Base-by-base conservation (phyloP, 2,797 vertebrate species). In the Notoglanidium macrostoma region DNA sequence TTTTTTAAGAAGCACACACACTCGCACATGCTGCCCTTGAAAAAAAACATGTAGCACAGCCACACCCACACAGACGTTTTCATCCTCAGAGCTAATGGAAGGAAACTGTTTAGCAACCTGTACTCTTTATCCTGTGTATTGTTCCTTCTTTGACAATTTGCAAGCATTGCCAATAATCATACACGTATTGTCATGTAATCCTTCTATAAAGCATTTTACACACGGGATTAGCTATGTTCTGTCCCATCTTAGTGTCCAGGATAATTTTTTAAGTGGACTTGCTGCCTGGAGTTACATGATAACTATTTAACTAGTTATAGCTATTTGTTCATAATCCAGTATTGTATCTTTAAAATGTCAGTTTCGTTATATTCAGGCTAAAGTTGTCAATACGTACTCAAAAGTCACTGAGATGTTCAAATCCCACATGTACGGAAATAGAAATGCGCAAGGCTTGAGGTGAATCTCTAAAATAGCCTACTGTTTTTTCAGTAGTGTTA, bases 401-500 rank as follows among this genome's bases (percentile, higher is more conserved):
- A 1, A 29, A 2, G 23, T 57, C 2, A 44, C 14, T 26, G 21
- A 74, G 63, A 35, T 65, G 51, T 67, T 59, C 15, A 68, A n/a
- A 35, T 73, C 29, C 68, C 44, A 67, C 17, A 70, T 46, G 32
- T 68, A n/a, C 77, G 21, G 72, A 87, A 86, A 84, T 46, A 35
- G 26, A 21, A 17, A n/a, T 8, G 46, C 29, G 26, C 46, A 77
- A 35, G 55, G n/a, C 40, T 46, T 80, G 14, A 26, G n/a, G 46
- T 51, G 44, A 74, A 46, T 59, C 11, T 61, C 5, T 11, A 63
- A 21, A n/a, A 54, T 57, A 51, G 5, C 70, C 14, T n/a, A 29
- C 29, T 59, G 65, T 49, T 78, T 5, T 23, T 40, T 76, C 15
- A 8, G 11, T 23, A 15, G 55, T 5, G 2, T 32, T 12, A 19